Conservation (phyloP, 2,888 invertebrate species). For the Galerucella nymphaeae region DNA sequence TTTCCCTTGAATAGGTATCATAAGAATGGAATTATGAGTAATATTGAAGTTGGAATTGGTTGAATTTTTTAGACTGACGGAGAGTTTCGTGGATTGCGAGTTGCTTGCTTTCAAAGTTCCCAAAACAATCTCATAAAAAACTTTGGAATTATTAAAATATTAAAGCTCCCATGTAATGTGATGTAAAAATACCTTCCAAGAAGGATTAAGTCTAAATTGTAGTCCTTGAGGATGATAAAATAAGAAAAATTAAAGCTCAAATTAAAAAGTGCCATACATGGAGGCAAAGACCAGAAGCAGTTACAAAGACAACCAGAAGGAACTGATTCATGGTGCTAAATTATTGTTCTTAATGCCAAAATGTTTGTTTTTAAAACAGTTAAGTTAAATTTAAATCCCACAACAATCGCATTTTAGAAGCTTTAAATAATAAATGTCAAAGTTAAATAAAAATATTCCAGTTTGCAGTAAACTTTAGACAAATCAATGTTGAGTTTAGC, state of each 20-base stretch:
- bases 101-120: slow-evolving; percentile 16
- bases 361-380: too few relatives aligned
- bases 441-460: neutral
- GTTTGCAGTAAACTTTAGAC: slow-evolving; percentile 6
- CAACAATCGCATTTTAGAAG: too few relatives aligned
- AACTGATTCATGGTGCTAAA: too few relatives aligned
- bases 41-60: slow-evolving; percentile 43
- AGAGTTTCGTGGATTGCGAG: slow-evolving; percentile 6
- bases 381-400: too few relatives aligned
- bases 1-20: slow-evolving; percentile 40
- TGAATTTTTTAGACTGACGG: slow-evolving; percentile 34
- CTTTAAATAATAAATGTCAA: neutral
- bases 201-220: too few relatives aligned
- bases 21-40: slow-evolving; percentile 45
- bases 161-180: neutral
- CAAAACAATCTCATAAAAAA: slow-evolving; percentile 28
- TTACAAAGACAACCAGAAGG: too few relatives aligned
- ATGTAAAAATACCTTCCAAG: too few relatives aligned
- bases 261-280: too few relatives aligned
- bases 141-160: neutral
- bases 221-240: too few relatives aligned
- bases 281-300: too few relatives aligned
- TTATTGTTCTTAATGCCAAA: too few relatives aligned
- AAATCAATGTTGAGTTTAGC: slow-evolving; percentile 16
- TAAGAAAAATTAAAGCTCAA: too few relatives aligned